Evolutionary conservation across 2,797 vertebrate species (phyloP).

Genomic region (Hydrophis major): DNA sequence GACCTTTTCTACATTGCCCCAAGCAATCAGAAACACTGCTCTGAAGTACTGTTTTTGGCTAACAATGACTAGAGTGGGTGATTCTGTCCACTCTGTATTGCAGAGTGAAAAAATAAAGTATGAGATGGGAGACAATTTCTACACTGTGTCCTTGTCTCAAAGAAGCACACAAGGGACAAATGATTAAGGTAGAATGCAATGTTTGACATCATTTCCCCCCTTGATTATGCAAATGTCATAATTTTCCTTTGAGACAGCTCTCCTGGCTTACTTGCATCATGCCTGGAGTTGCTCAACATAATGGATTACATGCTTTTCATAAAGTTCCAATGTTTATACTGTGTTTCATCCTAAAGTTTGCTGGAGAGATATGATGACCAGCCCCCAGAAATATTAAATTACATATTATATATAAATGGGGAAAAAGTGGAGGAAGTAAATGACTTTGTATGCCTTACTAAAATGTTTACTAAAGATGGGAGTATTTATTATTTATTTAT

Average conservation of each 20-base stretch:
- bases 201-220: not conserved
- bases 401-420: not conserved
- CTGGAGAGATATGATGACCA: not conserved
- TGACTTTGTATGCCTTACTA: not conserved
- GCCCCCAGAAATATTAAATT: not conserved
- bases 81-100: not conserved
- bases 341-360: not conserved
- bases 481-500: not conserved
- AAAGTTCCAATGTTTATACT: conserved; percentile 1
- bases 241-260: not conserved
- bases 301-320: conserved; percentile 3
- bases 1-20: not conserved
- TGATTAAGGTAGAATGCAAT: not conserved
- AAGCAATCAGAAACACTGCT: not conserved
- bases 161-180: not conserved
- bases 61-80: not conserved
- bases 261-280: conserved; percentile 1
- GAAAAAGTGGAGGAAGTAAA: not conserved
- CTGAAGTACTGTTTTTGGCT: not conserved
- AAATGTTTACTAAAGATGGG: not conserved
- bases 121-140: not conserved
- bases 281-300: conserved; percentile 19
- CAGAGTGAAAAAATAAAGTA: not conserved
- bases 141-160: not conserved
- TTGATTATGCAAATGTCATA: not conserved